Conservation (phyloP, 2,113 vertebrate species). For the Cettia cetti region DNA sequence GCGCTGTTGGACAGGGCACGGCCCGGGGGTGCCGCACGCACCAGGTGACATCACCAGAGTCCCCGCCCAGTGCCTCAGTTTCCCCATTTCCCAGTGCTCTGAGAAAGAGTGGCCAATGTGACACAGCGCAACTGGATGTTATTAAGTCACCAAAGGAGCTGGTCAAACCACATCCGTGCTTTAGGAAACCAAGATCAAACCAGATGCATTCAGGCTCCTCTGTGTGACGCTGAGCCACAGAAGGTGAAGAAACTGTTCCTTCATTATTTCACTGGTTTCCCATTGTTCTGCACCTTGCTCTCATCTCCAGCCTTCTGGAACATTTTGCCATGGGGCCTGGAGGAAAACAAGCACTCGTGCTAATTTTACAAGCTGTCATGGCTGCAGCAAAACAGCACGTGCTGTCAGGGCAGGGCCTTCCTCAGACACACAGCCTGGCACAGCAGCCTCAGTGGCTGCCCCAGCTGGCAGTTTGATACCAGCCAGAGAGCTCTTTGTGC, state of each 20-base stretch:
- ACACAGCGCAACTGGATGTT: neutral
- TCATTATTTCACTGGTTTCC: neutral
- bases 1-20: conserved; percentile 46
- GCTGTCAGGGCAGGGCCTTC: neutral
- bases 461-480: no score
- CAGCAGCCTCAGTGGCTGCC: neutral
- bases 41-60: neutral
- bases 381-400: neutral
- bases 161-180: neutral
- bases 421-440: neutral
- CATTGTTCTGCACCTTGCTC: neutral
- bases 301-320: neutral
- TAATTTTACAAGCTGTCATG: conserved; percentile 20
- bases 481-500: neutral
- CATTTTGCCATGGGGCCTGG: neutral
- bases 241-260: neutral
- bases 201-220: neutral
- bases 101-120: rapidly evolving
- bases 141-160: neutral
- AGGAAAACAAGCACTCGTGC: neutral
- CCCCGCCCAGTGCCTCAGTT: conserved; percentile 15
- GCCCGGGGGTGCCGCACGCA: neutral
- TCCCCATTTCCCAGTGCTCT: neutral
- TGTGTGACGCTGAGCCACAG: neutral
- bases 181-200: neutral